A percentile compares a stretch with the other conserved stretches of the same genome.
Evolutionary conservation across 2,888 invertebrate species (phyloP).

Genomic region (Acleris cristana): DNA sequence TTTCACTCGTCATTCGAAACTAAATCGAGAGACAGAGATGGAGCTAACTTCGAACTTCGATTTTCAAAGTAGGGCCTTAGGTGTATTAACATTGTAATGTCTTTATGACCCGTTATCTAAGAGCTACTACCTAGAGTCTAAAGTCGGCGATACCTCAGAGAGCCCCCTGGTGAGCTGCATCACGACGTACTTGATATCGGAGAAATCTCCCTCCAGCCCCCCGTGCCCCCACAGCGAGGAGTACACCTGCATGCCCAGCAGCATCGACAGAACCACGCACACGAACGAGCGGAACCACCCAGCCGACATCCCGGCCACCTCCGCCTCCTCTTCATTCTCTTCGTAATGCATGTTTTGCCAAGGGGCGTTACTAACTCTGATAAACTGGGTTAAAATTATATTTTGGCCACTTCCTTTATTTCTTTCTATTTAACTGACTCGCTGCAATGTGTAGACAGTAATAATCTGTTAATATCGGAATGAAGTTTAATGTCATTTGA

Average conservation of each 20-base stretch:
- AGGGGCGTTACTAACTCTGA: too few species aligned
- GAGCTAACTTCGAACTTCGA: too few species aligned
- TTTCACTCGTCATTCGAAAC: too few species aligned
- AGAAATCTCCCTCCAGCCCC: slow-evolving; percentile 60
- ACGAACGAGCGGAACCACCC: slow-evolving; percentile 67
- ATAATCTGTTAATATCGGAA: background rate
- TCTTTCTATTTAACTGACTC: too few species aligned
- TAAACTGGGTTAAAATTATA: too few species aligned
- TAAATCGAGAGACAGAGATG: too few species aligned
- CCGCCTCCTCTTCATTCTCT: slow-evolving; percentile 34
- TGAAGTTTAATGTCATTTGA: background rate
- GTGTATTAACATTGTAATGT: too few species aligned
- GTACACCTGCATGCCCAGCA: slow-evolving; percentile 70
- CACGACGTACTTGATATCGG: slow-evolving; percentile 69
- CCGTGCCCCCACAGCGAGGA: slow-evolving; percentile 62
- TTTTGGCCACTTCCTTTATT: too few species aligned
- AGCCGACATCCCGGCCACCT: slow-evolving; percentile 44
- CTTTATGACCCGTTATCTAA: too few species aligned
- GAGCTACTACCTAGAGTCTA: too few species aligned
- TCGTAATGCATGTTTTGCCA: slow-evolving; percentile 52
- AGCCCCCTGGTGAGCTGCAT: slow-evolving; percentile 69
- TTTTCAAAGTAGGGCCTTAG: too few species aligned
- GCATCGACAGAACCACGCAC: slow-evolving; percentile 56
- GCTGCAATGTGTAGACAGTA: too few species aligned
- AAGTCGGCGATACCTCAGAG: slow-evolving; percentile 56